Base-by-base conservation (phyloP, 2,797 vertebrate genomes). In the Poecile montanus region DNA sequence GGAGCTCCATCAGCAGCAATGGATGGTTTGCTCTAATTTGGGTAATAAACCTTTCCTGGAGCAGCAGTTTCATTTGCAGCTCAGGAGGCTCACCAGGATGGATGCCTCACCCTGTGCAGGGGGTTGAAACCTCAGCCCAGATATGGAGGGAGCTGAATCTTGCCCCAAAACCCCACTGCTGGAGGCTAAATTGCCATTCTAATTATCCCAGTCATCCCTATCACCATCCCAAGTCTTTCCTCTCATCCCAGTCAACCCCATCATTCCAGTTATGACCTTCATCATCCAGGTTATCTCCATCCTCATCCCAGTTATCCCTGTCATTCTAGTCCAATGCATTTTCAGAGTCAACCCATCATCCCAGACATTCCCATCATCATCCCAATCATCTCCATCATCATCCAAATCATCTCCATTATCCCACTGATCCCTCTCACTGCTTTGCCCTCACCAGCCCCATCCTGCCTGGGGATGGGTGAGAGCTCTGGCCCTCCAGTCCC, bases 1-100 rank as follows among this genome's bases (percentile, higher is more conserved):
- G 88, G 80, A 94, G 80, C 53, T 88, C 94, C 91, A 88, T 70
- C 86, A 92, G 77, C 80, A 91, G 65, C 63, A 54, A 48, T 2
- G 1, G 45, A 15, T 3, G 26, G 18, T 67, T 87, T 7, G 26
- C 34, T 70, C 73, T 44, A 47, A 84, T 54, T 44, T 2, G 2
- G 29, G 26, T 10, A 18, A 79, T 20, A 32, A 89, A 76, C 3
- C 26, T 72, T 51, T 30, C n/a, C 73, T 29, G 40, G 57, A 63
- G 83, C 60, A 63, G 48, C 12, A 2, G 53, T 47, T 76, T 83
- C 3, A 1, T 70, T 44, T 85, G 51, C 30, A 56, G 40, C n/a
- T 30, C 3, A 0, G 16, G 53, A 19, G 4, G 15, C 6, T 45
- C 62, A 66, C 30, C 45, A 26, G 17, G 12, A 32, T 36, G 44